Conservation (phyloP, 2,888 invertebrate genomes). For the Pardosa pseudoannulata region DNA sequence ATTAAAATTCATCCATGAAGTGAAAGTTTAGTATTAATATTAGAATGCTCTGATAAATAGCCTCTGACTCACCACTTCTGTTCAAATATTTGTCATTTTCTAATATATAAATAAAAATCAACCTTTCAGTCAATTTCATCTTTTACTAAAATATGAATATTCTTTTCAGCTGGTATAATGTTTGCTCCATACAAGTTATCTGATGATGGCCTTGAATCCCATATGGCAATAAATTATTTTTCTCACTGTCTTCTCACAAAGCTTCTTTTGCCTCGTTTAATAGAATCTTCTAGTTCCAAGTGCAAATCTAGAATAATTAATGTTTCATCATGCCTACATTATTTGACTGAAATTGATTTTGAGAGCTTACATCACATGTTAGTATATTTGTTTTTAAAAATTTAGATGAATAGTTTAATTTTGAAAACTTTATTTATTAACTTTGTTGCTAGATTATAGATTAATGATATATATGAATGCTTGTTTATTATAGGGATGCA, state of each 20-base stretch:
- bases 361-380: constrained; percentile 85
- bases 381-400: constrained; percentile 74
- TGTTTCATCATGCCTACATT: constrained; percentile 90
- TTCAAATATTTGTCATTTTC: too few relatives aligned
- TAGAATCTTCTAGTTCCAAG: constrained; percentile 81
- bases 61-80: too few relatives aligned
- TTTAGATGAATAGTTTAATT: too few relatives aligned
- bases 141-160: too few relatives aligned
- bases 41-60: too few relatives aligned
- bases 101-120: too few relatives aligned
- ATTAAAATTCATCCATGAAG: too few relatives aligned
- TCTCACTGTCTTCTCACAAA: constrained; percentile 90
- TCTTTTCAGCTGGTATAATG: constrained; percentile 88
- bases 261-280: constrained; percentile 86
- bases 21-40: too few relatives aligned
- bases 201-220: constrained; percentile 90
- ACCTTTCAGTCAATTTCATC: too few relatives aligned
- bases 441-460: too few relatives aligned
- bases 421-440: too few relatives aligned
- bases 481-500: constrained; percentile 12
- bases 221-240: constrained; percentile 91
- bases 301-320: constrained; percentile 87
- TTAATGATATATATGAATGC: too few relatives aligned
- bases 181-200: constrained; percentile 87
- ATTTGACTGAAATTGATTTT: constrained; percentile 85